Percentiles rank a stretch among this genome's conserved stretches.
phyloP scores from a whole-genome alignment of 1,140 invertebrate species.

The Mactra quadrangularis region DNA sequence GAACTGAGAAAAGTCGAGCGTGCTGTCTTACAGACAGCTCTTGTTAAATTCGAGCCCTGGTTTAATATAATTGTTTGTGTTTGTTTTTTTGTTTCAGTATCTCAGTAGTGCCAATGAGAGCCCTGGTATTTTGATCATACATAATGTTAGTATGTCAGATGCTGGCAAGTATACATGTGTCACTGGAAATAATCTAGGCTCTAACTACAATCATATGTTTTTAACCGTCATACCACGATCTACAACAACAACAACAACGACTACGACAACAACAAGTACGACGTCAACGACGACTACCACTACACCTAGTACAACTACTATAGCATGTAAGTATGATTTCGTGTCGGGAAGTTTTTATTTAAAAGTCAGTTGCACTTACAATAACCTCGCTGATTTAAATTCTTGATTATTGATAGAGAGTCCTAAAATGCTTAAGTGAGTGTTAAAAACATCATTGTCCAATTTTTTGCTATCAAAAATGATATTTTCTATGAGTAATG shows the following conservation, averaged over 20 bases:
- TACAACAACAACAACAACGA: slow-evolving; percentile 53
- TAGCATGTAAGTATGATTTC: slow-evolving; percentile 14
- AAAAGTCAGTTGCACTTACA: too few relatives aligned
- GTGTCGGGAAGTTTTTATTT: too few relatives aligned
- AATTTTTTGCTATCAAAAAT: too few relatives aligned
- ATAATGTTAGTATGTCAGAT: slow-evolving; percentile 30
- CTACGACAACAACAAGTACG: slow-evolving; percentile 33
- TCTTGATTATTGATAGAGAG: too few relatives aligned
- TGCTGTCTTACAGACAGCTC: too few relatives aligned
- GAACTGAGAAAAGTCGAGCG: too few relatives aligned
- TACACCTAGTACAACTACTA: slow-evolving; percentile 5
- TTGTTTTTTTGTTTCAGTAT: slow-evolving; percentile 42
- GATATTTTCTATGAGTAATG: too few relatives aligned
- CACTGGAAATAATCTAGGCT: slow-evolving; percentile 39
- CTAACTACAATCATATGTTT: slow-evolving; percentile 53
- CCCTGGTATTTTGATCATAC: slow-evolving; percentile 46
- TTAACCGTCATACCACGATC: slow-evolving; percentile 28
- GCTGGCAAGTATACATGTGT: slow-evolving; percentile 62
- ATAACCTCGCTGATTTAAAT: too few relatives aligned
- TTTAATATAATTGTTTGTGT: too few relatives aligned
- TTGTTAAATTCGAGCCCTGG: too few relatives aligned
- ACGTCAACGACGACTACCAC: slow-evolving; percentile 20
- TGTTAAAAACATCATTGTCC: too few relatives aligned
- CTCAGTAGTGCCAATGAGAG: slow-evolving; percentile 27
- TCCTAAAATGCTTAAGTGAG: too few relatives aligned